Conservation (phyloP, 2,888 invertebrate genomes). For the Caenorhabditis sp. region DNA sequence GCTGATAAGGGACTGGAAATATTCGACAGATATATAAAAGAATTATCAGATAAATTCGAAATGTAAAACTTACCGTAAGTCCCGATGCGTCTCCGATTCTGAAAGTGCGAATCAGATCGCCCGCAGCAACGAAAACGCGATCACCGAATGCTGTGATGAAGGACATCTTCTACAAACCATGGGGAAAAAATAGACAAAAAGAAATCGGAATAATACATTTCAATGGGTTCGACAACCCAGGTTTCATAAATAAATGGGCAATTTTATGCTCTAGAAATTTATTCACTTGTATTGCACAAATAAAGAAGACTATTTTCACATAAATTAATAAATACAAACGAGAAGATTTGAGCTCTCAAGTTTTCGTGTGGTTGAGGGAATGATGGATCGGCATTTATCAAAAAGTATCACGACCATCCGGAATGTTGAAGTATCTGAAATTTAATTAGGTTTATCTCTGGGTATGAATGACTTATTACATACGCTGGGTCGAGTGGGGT, state of each 20-base stretch:
- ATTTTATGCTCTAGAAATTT: background rate
- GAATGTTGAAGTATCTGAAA: constrained; percentile 66
- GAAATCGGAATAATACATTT: constrained; percentile 14
- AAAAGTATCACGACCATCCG: constrained; percentile 45
- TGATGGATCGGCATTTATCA: background rate
- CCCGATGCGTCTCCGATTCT: constrained; percentile 8
- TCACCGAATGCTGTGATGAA: constrained; percentile 28
- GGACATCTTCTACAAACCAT: constrained; percentile 46
- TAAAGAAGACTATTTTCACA: background rate
- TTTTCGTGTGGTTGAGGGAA: background rate
- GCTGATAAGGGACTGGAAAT: constrained; percentile 17
- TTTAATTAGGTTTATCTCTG: background rate
- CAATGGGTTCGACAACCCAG: constrained; percentile 14
- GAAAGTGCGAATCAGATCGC: constrained; percentile 35
- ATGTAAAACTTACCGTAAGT: background rate
- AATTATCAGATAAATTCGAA: too few relatives aligned
- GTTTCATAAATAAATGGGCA: background rate
- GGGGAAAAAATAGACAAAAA: background rate
- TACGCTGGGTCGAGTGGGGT: constrained; percentile 72
- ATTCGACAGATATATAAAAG: background rate
- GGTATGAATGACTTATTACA: background rate
- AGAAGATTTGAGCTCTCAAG: constrained; percentile 8
- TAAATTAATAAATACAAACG: constrained; percentile 14
- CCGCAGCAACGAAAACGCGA: constrained; percentile 33
- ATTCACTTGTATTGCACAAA: constrained; percentile 2